Evolutionary conservation across 2,797 vertebrate species (phyloP).

Genomic region (Lindbergichthys nudifrons): DNA sequence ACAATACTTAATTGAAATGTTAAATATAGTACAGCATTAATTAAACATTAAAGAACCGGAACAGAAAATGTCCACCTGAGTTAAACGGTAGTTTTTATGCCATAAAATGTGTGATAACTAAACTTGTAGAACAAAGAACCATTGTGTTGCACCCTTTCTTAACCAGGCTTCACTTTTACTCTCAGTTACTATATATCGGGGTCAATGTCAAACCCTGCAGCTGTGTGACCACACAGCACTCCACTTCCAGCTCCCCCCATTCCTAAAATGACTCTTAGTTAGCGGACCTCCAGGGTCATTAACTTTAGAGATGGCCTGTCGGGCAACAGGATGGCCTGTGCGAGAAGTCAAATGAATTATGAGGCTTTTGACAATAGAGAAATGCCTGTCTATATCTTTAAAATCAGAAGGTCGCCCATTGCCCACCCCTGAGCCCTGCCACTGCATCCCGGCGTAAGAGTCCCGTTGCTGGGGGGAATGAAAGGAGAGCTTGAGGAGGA

Average conservation of each 20-base stretch:
- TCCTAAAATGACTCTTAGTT: conserved; percentile 66
- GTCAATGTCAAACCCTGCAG: conserved; percentile 75
- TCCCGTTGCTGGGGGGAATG: conserved; percentile 72
- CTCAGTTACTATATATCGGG: conserved; percentile 57
- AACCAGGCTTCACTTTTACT: conserved; percentile 75
- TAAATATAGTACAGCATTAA: not conserved
- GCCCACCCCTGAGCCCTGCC: conserved; percentile 67
- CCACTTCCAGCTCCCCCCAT: conserved; percentile 32
- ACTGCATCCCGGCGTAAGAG: conserved; percentile 52
- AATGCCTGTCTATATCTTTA: conserved; percentile 84
- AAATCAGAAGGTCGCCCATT: conserved; percentile 82
- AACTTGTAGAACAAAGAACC: conserved; percentile 60
- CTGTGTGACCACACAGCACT: conserved; percentile 61
- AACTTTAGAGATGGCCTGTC: conserved; percentile 58
- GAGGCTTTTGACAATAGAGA: conserved; percentile 68
- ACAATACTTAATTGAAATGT: not conserved
- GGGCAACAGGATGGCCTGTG: conserved; percentile 53
- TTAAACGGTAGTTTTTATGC: conserved; percentile 2
- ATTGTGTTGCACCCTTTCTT: conserved; percentile 56
- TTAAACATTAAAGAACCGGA: conserved; percentile 1
- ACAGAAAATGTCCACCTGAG: conserved; percentile 2
- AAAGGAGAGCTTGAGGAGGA: conserved; percentile 82
- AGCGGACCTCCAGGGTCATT: conserved; percentile 75
- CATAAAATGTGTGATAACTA: conserved; percentile 25
- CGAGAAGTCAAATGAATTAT: conserved; percentile 65